Conservation (phyloP, 2,113 vertebrate genomes). For the Rhabdomys dilectus region DNA sequence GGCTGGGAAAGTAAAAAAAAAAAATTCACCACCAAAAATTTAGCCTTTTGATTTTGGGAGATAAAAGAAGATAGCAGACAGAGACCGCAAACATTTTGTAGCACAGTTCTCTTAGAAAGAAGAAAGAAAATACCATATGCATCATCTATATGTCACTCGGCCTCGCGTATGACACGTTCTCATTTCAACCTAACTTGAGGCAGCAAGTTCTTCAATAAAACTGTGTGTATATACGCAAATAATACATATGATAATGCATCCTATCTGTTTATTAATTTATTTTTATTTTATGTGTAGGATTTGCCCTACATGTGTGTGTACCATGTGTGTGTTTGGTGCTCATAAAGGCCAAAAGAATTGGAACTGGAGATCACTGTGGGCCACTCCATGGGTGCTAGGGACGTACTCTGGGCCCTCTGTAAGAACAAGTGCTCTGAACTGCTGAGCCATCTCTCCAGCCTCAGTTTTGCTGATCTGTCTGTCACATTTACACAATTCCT, state of each 20-base stretch:
- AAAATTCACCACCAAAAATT: neutral
- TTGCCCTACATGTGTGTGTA: neutral
- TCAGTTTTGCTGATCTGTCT: neutral
- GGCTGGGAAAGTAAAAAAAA: conserved; percentile 7
- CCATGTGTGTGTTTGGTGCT: neutral
- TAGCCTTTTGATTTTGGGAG: neutral
- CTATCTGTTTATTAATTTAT: neutral
- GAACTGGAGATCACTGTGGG: neutral
- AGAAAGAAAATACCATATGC: neutral
- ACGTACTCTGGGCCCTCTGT: neutral
- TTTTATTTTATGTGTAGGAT: neutral
- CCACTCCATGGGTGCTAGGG: no score
- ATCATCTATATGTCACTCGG: neutral
- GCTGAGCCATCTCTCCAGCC: neutral
- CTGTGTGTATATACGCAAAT: neutral
- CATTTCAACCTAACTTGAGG: neutral
- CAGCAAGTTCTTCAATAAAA: neutral
- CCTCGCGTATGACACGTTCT: neutral
- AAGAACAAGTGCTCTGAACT: neutral
- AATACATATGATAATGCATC: neutral
- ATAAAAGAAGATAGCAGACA: neutral
- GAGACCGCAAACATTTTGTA: neutral
- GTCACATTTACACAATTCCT: no score
- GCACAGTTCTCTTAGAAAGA: neutral
- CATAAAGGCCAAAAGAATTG: no score